phyloP scores from a whole-genome alignment of 2,113 vertebrate species.

The Nesoenas mayeri region DNA sequence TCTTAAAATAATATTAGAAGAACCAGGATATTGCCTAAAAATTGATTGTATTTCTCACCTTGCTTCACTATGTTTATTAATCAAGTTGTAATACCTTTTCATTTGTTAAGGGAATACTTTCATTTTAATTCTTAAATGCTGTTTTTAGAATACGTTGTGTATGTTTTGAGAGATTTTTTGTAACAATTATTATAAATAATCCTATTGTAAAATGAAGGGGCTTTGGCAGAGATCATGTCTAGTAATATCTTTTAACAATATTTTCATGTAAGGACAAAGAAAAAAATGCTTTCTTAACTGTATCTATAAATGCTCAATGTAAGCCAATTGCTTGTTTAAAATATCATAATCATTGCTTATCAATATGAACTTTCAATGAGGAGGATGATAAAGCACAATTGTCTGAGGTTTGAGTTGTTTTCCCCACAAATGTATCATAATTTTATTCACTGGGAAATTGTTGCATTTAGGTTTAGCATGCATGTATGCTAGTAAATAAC shows the following conservation, averaged over 20 bases:
- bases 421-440: neutral
- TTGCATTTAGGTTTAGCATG: neutral
- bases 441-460: neutral
- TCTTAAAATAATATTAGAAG: neutral
- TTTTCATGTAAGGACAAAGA: neutral
- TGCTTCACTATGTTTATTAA: neutral
- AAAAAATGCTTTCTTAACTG: neutral
- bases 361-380: neutral
- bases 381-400: neutral
- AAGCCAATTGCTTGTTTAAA: neutral
- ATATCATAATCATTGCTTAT: neutral
- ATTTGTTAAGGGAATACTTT: neutral
- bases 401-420: neutral
- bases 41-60: neutral
- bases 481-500: neutral
- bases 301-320: neutral
- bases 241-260: neutral
- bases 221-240: neutral
- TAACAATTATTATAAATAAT: neutral
- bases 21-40: neutral
- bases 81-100: neutral
- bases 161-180: neutral
- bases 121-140: neutral
- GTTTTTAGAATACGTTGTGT: neutral
- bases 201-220: neutral